Evolutionary conservation across 1,140 invertebrate species (phyloP).

Genomic region (Drosophila tristis): DNA sequence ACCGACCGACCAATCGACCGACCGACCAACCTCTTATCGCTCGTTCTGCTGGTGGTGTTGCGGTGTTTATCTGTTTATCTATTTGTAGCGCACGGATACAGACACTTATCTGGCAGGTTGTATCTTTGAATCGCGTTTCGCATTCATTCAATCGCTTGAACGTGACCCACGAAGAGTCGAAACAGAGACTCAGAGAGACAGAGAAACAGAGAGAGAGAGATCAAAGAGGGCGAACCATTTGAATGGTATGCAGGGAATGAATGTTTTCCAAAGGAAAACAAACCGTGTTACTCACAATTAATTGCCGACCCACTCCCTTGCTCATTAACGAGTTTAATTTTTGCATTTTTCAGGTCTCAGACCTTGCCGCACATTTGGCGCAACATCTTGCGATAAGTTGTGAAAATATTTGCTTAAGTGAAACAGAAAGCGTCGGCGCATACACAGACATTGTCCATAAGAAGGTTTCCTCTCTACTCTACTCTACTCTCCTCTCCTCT

Average conservation of each 20-base stretch:
- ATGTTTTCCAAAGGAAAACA: constrained; percentile 29
- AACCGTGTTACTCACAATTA: constrained; percentile 14
- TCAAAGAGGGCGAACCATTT: constrained; percentile 22
- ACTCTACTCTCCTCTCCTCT: background rate
- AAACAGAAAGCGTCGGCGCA: constrained; percentile 66
- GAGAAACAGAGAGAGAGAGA: background rate
- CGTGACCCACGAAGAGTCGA: no score
- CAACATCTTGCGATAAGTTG: constrained; percentile 72
- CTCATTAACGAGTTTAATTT: constrained; percentile 45
- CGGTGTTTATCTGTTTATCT: no score
- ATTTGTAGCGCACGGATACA: no score
- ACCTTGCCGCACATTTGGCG: constrained; percentile 64
- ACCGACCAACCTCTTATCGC: no score
- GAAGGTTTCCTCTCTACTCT: background rate
- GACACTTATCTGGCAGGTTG: no score
- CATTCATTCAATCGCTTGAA: no score
- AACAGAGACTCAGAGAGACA: no score
- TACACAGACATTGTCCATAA: constrained; percentile 21
- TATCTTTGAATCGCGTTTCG: no score
- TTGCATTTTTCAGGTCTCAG: constrained; percentile 43
- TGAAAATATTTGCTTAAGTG: constrained; percentile 74
- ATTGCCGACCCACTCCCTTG: background rate
- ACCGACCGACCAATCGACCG: no score
- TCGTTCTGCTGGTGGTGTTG: no score
- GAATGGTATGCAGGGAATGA: constrained; percentile 31